These are phyloP conservation scores for Planococcus citri DNA, from an alignment of 1,140 invertebrate genomes.

Conservation along the genomic window DNA sequence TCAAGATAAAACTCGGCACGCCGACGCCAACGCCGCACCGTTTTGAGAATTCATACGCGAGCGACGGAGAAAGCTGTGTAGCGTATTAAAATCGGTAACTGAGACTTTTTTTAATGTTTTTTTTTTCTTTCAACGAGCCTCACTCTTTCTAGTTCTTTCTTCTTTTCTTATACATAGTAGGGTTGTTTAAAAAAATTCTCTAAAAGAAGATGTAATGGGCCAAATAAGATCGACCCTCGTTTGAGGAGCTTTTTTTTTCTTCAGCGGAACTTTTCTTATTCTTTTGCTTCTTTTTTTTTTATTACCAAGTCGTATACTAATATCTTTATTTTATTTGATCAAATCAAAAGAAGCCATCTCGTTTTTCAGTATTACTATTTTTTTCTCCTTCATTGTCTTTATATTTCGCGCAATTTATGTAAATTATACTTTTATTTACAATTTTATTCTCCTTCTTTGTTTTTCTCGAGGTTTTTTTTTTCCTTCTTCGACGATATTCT, in stretches of 20 bases:
- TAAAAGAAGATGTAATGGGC: not conserved
- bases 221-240: constrained; percentile 6
- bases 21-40: not conserved
- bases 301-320: not conserved
- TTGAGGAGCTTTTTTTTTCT: not conserved
- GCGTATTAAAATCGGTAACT: not conserved
- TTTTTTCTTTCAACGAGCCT: too few relatives aligned
- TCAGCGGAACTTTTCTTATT: not conserved
- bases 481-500: too few relatives aligned
- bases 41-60: not conserved
- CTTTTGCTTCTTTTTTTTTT: not conserved
- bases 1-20: not conserved
- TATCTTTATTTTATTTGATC: constrained; percentile 4
- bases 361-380: constrained; percentile 1
- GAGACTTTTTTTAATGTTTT: too few relatives aligned
- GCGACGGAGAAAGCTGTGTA: not conserved
- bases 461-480: too few relatives aligned
- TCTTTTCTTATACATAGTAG: too few relatives aligned
- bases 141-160: too few relatives aligned
- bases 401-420: constrained; percentile 1
- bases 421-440: not conserved
- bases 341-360: not conserved
- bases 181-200: not conserved
- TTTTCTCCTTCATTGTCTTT: not conserved
- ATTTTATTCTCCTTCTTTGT: not conserved